phyloP scores from a whole-genome alignment of 1,140 invertebrate species.

The Pachyrhynchus sulphureomaculatus region DNA sequence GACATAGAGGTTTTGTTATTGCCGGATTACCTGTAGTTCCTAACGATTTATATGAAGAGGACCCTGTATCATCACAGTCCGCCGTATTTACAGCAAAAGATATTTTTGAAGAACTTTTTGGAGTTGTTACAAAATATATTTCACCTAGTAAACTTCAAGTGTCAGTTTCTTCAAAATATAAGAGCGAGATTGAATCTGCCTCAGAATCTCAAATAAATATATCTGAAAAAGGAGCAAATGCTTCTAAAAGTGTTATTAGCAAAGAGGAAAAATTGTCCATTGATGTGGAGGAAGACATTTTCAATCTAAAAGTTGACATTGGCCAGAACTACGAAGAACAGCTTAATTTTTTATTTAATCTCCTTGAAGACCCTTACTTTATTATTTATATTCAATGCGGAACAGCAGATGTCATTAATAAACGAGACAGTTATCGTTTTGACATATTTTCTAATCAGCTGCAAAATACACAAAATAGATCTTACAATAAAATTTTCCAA shows the following conservation, averaged over 20 bases:
- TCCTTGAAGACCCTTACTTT: conserved; percentile 52
- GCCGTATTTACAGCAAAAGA: conserved; percentile 51
- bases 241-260: background rate
- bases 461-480: conserved; percentile 35
- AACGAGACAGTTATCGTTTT: conserved; percentile 51
- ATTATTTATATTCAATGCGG: conserved; percentile 58
- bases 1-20: conserved; percentile 61
- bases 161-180: conserved; percentile 30
- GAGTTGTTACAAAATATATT: conserved; percentile 11
- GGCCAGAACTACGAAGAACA: conserved; percentile 42
- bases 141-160: conserved; percentile 23
- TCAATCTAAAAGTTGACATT: conserved; percentile 11
- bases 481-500: conserved; percentile 16
- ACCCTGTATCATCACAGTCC: conserved; percentile 53
- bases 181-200: conserved; percentile 41
- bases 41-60: conserved; percentile 47
- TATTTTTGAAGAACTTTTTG: conserved; percentile 52
- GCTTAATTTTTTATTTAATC: conserved; percentile 43
- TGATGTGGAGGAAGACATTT: background rate
- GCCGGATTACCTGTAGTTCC: conserved; percentile 60
- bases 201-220: conserved; percentile 34
- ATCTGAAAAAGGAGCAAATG: background rate
- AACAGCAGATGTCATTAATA: conserved; percentile 55
- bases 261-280: background rate
- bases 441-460: conserved; percentile 49